Evolutionary conservation across 1,140 invertebrate genomes (phyloP).

Genomic region (Magallana angulata): DNA sequence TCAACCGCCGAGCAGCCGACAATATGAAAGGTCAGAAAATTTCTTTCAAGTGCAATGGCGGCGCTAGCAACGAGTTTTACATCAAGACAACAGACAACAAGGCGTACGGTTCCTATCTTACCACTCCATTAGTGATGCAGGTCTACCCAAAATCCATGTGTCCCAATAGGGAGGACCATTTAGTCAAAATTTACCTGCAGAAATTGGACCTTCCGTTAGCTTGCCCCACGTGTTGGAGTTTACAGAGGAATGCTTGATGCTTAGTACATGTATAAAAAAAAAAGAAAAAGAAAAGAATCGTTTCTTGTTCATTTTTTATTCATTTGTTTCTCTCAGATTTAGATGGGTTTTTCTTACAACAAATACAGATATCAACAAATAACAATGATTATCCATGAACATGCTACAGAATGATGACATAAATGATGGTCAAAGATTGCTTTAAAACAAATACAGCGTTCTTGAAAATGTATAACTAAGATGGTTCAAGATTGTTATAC

Average conservation of each 20-base stretch:
- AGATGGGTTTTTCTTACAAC: conserved; percentile 15
- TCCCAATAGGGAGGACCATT: conserved; percentile 44
- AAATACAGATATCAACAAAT: conserved; percentile 26
- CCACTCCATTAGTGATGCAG: not conserved
- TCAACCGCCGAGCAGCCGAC: conserved; percentile 28
- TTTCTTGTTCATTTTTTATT: conserved; percentile 13
- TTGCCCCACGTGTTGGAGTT: conserved; percentile 58
- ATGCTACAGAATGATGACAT: not conserved
- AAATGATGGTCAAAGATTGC: not conserved
- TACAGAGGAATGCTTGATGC: conserved; percentile 49
- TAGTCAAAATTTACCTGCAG: conserved; percentile 36
- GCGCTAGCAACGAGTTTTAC: conserved; percentile 46
- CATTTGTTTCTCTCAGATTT: not conserved
- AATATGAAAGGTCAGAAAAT: conserved; percentile 30
- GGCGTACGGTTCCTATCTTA: not conserved
- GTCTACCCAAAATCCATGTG: conserved; percentile 52
- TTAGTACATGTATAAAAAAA: not conserved
- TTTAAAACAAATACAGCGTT: too few relatives aligned
- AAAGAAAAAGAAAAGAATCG: too few relatives aligned
- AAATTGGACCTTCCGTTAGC: conserved; percentile 49
- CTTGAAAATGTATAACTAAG: too few relatives aligned
- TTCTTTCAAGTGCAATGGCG: not conserved
- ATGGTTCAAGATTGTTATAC: too few relatives aligned
- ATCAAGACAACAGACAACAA: conserved; percentile 43
- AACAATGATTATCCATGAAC: not conserved